Percentiles rank a stretch among this genome's conserved stretches.
These are phyloP conservation scores for Muscicapa comitata DNA, from an alignment of 2,797 vertebrate species.

Conservation along the genomic window DNA sequence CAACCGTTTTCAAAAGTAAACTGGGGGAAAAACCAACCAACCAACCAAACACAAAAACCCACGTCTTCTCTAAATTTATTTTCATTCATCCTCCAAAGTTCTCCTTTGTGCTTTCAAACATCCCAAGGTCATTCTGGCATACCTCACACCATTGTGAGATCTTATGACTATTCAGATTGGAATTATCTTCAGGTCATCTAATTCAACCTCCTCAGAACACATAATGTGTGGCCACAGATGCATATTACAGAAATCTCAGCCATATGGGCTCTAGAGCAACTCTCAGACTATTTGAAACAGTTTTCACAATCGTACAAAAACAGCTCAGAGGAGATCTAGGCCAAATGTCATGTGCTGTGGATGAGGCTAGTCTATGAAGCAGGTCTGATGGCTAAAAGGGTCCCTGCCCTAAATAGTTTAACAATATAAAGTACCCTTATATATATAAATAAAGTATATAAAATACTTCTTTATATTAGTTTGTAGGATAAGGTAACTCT, in stretches of 20 bases:
- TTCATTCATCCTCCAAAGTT: background rate
- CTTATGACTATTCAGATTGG: background rate
- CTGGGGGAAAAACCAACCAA: background rate
- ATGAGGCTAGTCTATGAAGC: background rate
- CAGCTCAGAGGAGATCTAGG: background rate
- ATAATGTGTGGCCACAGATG: background rate
- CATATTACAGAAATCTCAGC: background rate
- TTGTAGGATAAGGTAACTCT: background rate
- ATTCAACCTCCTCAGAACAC: background rate
- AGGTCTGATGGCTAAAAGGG: background rate
- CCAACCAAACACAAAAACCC: background rate
- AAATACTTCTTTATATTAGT: background rate
- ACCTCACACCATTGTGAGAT: background rate
- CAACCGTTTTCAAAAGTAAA: background rate
- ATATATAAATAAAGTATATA: too few species aligned
- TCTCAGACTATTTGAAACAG: background rate
- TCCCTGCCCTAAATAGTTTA: background rate
- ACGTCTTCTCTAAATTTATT: accelerated
- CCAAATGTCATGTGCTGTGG: background rate
- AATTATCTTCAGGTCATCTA: background rate
- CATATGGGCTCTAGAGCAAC: background rate
- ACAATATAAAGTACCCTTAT: background rate
- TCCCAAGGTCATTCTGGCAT: background rate
- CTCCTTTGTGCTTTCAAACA: background rate
- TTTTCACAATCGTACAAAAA: background rate